phyloP scores from a whole-genome alignment of 92 coral and sea anemone genomes.

The Epizoanthus stellaris region DNA sequence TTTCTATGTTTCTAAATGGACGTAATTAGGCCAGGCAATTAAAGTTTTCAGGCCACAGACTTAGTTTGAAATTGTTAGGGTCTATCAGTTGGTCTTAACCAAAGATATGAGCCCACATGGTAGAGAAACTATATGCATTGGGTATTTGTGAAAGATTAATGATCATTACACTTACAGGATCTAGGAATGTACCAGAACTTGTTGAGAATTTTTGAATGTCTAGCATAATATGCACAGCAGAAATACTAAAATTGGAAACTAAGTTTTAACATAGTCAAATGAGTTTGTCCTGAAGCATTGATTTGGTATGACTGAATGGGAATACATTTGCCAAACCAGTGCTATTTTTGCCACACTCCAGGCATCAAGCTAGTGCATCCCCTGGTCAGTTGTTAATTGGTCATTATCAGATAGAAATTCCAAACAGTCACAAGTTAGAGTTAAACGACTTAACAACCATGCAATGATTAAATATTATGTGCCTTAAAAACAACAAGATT shows the following conservation, averaged over 20 bases:
- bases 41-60: conserved; percentile 3
- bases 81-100: conserved; percentile 19
- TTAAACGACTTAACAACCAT: no score
- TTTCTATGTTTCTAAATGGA: conserved; percentile 7
- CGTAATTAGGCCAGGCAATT: conserved; percentile 8
- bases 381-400: no score
- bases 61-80: conserved; percentile 10
- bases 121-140: background rate
- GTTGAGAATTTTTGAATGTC: background rate
- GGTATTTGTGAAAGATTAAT: background rate
- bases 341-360: no score
- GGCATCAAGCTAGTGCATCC: no score
- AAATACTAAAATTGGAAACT: conserved; percentile 14
- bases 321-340: no score
- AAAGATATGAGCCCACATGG: conserved; percentile 11
- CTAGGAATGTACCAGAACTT: background rate
- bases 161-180: conserved; percentile 1
- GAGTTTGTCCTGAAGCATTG: background rate
- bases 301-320: no score
- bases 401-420: no score
- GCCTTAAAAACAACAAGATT: no score
- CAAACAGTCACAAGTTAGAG: no score
- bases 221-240: conserved; percentile 12
- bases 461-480: no score
- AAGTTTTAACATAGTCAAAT: conserved; percentile 19